These are phyloP conservation scores for Sitodiplosis mosellana DNA, from an alignment of 1,140 invertebrate species.

Conservation along the genomic window DNA sequence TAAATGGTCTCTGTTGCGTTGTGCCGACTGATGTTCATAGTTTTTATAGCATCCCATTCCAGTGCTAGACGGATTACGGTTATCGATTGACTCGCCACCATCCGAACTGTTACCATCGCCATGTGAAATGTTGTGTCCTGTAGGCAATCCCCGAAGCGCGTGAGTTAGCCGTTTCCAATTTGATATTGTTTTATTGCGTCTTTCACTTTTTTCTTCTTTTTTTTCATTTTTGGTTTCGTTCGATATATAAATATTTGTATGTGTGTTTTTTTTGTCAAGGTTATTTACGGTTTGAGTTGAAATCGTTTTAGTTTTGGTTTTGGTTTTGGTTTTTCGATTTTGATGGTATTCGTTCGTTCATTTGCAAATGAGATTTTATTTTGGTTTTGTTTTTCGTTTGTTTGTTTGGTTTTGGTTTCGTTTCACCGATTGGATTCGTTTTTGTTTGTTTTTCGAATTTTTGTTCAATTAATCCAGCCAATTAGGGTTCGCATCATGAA, in stretches of 20 bases:
- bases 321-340: no score
- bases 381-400: no score
- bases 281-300: no score
- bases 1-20: slow-evolving; percentile 5
- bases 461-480: no score
- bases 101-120: slow-evolving; percentile 71
- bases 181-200: slow-evolving; percentile 25
- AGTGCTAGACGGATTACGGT: slow-evolving; percentile 48
- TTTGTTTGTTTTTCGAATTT: no score
- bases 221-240: slow-evolving; percentile 5
- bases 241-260: no score
- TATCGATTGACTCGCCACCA: slow-evolving; percentile 40
- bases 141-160: slow-evolving; percentile 28
- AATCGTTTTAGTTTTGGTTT: no score
- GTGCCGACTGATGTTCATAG: slow-evolving; percentile 46
- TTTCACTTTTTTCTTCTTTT: slow-evolving; percentile 23
- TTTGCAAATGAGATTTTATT: no score
- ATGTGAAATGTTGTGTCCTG: slow-evolving; percentile 81
- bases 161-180: slow-evolving; percentile 28
- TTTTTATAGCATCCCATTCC: slow-evolving; percentile 69
- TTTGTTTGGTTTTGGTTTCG: no score
- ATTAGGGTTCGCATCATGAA: no score
- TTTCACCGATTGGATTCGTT: no score
- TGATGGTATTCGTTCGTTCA: no score
- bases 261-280: neutral